Evolutionary conservation across 2,113 vertebrate genomes (phyloP), one percentile per base, ranked within the genome.

Genomic region (Melospiza melodia): DNA sequence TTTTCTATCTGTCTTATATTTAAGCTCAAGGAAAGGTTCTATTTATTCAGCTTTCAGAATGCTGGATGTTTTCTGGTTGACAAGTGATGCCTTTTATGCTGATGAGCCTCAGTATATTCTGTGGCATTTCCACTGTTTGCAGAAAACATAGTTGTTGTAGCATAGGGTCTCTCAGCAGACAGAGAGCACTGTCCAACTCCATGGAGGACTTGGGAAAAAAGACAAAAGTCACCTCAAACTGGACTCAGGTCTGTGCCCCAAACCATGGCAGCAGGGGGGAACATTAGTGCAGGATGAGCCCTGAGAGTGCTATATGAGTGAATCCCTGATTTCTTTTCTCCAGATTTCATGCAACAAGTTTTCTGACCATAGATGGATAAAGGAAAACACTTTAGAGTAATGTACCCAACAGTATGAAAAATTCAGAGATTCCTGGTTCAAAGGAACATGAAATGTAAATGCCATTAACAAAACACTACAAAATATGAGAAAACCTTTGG

Each of bases 231-330:
- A 22, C 6, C 21, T 41, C 7, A 49, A 90, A 73, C 9, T n/a
- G 13, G 18, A 65, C 9, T 72, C 3, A 33, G 31, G 2, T 28
- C 35, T 63, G 35, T 68, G 11, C 19, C 16, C 12, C 49, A 65
- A 62, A 59, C 18, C 15, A 44, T 2, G 69, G 33, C 15, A n/a
- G 8, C 0, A 0, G 5, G 6, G 11, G 30, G 2, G 5, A 63
- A 75, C 4, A 1, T 28, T 62, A 39, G 9, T 54, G 13, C 23
- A 68, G 10, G 10, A 68, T 41, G 43, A 59, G 13, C 44, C 44
- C 6, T 39, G 37, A 52, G 9, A 78, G 19, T 11, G 90, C 17
- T 79, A 44, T 23, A 48, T 11, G 18, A 67, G 10, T 55, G 11
- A 79, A 75, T 44, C 25, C 12, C 6, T 17, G 10, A 35, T 41